Evolutionary conservation across 1,140 invertebrate species (phyloP).

Genomic region (Planococcus citri): DNA sequence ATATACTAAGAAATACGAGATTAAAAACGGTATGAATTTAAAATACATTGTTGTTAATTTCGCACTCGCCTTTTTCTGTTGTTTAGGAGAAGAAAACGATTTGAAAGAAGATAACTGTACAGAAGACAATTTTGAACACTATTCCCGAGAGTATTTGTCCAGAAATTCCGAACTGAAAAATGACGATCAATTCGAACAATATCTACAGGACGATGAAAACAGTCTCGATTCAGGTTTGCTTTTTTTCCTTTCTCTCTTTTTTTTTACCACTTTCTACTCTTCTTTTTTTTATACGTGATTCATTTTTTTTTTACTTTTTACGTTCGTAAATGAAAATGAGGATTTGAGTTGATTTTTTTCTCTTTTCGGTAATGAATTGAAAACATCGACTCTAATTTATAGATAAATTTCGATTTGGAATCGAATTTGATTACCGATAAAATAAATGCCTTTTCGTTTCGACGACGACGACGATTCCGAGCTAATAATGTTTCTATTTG

Average conservation of each 20-base stretch:
- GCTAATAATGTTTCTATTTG: not conserved
- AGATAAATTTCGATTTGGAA: not conserved
- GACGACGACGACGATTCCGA: not conserved
- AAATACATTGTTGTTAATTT: not conserved
- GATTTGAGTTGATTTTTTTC: not conserved
- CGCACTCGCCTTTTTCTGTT: not conserved
- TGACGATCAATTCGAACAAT: constrained; percentile 12
- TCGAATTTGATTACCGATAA: not conserved
- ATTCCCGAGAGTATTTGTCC: constrained; percentile 9
- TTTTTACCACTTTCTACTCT: not conserved
- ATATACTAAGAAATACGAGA: too few relatives aligned
- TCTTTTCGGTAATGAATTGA: not conserved
- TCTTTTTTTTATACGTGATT: not conserved
- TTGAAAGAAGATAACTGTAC: constrained; percentile 10
- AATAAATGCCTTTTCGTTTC: not conserved
- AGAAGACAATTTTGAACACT: constrained; percentile 14
- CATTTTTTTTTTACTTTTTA: not conserved
- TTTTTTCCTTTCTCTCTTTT: not conserved
- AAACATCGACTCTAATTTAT: not conserved
- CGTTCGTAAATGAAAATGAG: not conserved
- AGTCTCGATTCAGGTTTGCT: constrained; percentile 10
- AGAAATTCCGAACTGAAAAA: constrained; percentile 10
- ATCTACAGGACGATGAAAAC: constrained; percentile 10
- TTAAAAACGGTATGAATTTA: not conserved
- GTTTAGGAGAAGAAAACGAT: constrained; percentile 10